Evolutionary conservation across 2,113 vertebrate genomes (phyloP).

Genomic region (Elgaria multicarinata): DNA sequence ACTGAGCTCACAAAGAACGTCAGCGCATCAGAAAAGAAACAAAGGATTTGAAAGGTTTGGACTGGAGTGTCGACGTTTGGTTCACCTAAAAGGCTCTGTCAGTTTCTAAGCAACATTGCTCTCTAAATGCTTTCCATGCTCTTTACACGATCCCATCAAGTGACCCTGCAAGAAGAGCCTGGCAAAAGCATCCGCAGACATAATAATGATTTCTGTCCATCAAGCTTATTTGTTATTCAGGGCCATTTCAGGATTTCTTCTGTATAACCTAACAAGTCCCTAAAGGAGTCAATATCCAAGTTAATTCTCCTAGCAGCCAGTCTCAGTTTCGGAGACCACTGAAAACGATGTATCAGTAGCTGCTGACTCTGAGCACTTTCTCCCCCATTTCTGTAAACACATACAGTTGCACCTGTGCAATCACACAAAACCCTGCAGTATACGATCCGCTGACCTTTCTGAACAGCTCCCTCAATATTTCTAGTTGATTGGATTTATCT

Average conservation of each 20-base stretch:
- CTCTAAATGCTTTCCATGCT: slow-evolving; percentile 59
- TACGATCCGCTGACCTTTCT: slow-evolving; percentile 34
- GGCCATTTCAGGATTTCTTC: slow-evolving; percentile 52
- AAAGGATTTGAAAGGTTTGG: slow-evolving; percentile 53
- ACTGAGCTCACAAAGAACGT: slow-evolving; percentile 34
- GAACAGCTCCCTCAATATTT: not conserved
- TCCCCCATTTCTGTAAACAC: slow-evolving; percentile 12
- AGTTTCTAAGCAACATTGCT: slow-evolving; percentile 61
- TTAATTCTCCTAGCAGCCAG: slow-evolving; percentile 55
- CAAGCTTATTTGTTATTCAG: slow-evolving; percentile 64
- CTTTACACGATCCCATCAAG: slow-evolving; percentile 54
- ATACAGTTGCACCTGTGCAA: accelerated
- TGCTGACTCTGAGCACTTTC: not conserved
- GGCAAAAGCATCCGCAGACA: slow-evolving; percentile 44
- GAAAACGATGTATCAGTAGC: slow-evolving; percentile 31
- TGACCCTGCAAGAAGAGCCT: slow-evolving; percentile 48
- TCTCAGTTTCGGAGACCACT: slow-evolving; percentile 26
- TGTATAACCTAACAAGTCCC: slow-evolving; percentile 65
- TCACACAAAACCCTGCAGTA: slow-evolving; percentile 10
- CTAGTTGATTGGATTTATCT: not conserved
- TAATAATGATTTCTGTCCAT: slow-evolving; percentile 58
- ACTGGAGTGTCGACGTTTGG: slow-evolving; percentile 37
- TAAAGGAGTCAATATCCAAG: slow-evolving; percentile 52
- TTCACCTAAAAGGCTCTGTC: slow-evolving; percentile 42
- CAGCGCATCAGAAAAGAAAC: slow-evolving; percentile 36